Base-by-base conservation (phyloP, 2,797 vertebrate genomes). In the Anguilla marmorata region DNA sequence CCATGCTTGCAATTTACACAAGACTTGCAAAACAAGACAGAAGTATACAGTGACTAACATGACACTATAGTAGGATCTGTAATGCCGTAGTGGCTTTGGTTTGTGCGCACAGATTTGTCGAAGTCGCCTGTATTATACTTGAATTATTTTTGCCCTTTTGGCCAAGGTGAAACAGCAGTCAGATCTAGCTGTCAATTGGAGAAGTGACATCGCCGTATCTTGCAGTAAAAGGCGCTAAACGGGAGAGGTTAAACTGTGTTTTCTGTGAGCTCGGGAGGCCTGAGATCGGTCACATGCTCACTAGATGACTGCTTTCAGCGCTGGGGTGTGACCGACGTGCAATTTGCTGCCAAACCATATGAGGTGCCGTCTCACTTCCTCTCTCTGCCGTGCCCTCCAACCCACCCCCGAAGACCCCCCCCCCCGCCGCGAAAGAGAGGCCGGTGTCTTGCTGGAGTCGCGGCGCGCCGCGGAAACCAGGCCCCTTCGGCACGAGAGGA, bases 391-490 rank as follows among this genome's bases (percentile, higher is more conserved):
- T 8, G 52, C 33, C 45, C 54, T 30, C 52, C 37, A 0, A 11
- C 52, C 9, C 27, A 0, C 8, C 41, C 4, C 21, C 79, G 19
- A 21, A 50, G 27, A 0, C 9, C 0, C 24, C 66, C 30, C 27
- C 3, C 1, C 24, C 24, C 41, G 3, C 41, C 41, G 37, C 37
- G 37, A 37, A 41, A 93, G 94, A 91, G 87, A 94, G 91, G 50
- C 89, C 84, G 85, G 89, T 89, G 96, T 96, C 95, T 95, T 96
- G 95, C 92, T 89, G 85, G 88, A 93, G 89, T 3, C 87, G 91
- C 90, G 96, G 92, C 89, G 24, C 30, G 89, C 93, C 91, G 86
- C 92, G 88, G 89, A 91, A 91, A 88, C 86, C 89, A 12, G 19
- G 88, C 85, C 87, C 79, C 56, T 30, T 88, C 63, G 88, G 82